Percentiles rank a stretch among this genome's conserved stretches.
These are phyloP conservation scores for Elymnias hypermnestra DNA, from an alignment of 1,140 invertebrate species.

Conservation along the genomic window DNA sequence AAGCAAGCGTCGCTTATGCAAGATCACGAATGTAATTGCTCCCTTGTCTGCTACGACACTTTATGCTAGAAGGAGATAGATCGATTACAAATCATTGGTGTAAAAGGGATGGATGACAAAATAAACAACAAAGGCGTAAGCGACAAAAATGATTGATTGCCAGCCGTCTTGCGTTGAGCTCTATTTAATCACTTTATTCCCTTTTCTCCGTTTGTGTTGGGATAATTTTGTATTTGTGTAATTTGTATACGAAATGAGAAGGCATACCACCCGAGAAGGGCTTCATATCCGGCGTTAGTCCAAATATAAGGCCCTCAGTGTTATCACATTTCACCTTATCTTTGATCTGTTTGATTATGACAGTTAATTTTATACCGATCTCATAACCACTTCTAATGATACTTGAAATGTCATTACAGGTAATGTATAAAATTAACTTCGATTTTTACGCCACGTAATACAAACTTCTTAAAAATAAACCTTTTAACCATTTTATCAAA, in stretches of 20 bases:
- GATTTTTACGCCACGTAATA: no score
- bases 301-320: constrained; percentile 42
- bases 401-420: no score
- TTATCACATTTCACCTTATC: constrained; percentile 49
- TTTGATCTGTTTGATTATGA: constrained; percentile 29
- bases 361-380: constrained; percentile 5
- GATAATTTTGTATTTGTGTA: constrained; percentile 75
- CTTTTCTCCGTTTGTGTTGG: constrained; percentile 74
- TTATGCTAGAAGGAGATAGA: constrained; percentile 43
- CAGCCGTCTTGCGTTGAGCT: constrained; percentile 75
- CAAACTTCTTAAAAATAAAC: no score
- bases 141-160: constrained; percentile 76
- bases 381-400: no score
- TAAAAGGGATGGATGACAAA: constrained; percentile 43
- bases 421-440: no score
- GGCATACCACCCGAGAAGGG: constrained; percentile 46
- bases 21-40: constrained; percentile 77
- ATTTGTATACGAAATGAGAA: constrained; percentile 72
- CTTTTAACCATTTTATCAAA: no score
- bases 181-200: constrained; percentile 78
- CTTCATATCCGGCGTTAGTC: constrained; percentile 58
- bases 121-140: constrained; percentile 65
- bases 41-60: constrained; percentile 73
- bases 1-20: constrained; percentile 75
- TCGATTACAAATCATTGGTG: constrained; percentile 24